Conservation (phyloP, 2,888 invertebrate species). For the Germaria angustata region DNA sequence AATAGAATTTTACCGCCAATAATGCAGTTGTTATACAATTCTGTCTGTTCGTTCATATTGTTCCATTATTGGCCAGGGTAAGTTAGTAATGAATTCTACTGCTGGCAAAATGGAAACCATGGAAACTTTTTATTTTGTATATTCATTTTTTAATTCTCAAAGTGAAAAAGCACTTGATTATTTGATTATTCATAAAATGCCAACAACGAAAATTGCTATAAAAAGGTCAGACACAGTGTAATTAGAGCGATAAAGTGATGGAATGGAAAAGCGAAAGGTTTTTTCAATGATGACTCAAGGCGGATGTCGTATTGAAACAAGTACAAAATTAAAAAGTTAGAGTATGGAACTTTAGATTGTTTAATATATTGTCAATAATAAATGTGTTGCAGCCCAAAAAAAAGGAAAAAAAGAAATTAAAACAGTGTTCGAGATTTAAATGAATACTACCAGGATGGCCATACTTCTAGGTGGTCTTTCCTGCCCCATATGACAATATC, state of each 20-base stretch:
- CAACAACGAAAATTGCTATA: not conserved
- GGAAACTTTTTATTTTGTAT: not conserved
- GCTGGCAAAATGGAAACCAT: not conserved
- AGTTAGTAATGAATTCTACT: slow-evolving; percentile 16
- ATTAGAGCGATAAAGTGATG: slow-evolving; percentile 8
- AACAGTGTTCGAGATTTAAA: too few species aligned
- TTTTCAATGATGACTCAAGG: not conserved
- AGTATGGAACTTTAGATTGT: too few species aligned
- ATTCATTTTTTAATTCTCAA: too few species aligned
- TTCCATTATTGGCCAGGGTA: slow-evolving; percentile 20
- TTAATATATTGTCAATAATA: too few species aligned
- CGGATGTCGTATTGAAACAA: not conserved
- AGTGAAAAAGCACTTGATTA: slow-evolving; percentile 3
- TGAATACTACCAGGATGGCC: too few species aligned
- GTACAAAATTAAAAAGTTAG: too few species aligned
- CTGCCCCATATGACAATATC: too few species aligned
- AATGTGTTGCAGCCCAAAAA: too few species aligned
- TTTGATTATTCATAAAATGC: slow-evolving; percentile 7
- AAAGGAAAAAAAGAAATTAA: too few species aligned
- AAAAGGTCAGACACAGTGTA: slow-evolving; percentile 8
- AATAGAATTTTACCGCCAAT: slow-evolving; percentile 36
- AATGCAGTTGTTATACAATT: slow-evolving; percentile 21
- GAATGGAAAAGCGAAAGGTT: not conserved
- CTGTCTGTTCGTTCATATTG: not conserved
- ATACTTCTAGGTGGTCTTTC: too few species aligned